phyloP scores from a whole-genome alignment of 2,888 invertebrate species.

The Elysia crispata region DNA sequence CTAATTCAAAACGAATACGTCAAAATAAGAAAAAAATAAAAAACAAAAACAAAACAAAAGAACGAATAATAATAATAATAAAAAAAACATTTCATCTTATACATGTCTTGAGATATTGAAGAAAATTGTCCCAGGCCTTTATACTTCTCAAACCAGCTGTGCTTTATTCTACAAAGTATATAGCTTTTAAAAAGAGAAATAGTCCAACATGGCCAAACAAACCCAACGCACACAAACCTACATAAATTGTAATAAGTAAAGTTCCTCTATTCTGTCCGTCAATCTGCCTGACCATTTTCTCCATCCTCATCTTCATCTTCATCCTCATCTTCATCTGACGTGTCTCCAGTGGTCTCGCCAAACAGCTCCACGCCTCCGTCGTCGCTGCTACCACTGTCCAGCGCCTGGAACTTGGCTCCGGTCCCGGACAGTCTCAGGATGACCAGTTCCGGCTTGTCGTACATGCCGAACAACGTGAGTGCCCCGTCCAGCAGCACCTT shows the following conservation, averaged over 20 bases:
- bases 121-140: no score
- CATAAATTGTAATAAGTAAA: constrained; percentile 2
- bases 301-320: constrained; percentile 57
- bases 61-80: no score
- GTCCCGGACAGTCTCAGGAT: constrained; percentile 61
- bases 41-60: no score
- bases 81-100: no score
- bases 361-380: constrained; percentile 63
- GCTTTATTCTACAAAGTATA: no score
- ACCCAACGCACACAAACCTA: constrained; percentile 35
- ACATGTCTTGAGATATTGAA: no score
- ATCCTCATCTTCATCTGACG: constrained; percentile 66
- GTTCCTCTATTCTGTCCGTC: neutral
- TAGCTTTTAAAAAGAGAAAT: no score
- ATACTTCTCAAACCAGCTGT: no score
- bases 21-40: no score
- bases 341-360: constrained; percentile 66
- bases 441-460: constrained; percentile 69
- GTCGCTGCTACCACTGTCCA: constrained; percentile 50
- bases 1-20: no score
- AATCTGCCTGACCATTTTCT: constrained; percentile 1
- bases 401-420: constrained; percentile 46
- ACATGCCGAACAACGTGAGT: constrained; percentile 70
- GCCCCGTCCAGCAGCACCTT: constrained; percentile 66
- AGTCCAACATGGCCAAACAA: no score